Base-by-base conservation (phyloP, 2,888 invertebrate genomes). In the Plebejus melissa region DNA sequence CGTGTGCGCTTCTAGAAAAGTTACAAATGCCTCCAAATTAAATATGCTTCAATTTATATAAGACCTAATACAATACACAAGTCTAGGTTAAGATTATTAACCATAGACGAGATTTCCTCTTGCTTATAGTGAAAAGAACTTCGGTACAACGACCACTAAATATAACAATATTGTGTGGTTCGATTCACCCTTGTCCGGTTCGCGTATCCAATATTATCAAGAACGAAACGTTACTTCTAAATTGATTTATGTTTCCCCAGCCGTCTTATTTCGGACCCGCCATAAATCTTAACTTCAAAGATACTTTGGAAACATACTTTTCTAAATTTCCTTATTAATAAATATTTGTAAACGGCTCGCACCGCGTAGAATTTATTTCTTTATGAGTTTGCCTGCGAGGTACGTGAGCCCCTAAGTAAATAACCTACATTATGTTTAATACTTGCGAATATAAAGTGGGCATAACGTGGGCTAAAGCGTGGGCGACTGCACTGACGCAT, bases 231-330 rank as follows among this genome's bases (percentile, higher is more conserved):
- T 65, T 65, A 65, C 65, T 32, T 65, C 65, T 13, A 65, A 65
- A 65, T 65, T 65, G 65, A 65, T 65, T 65, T 65, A 36, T 36
- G 65, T 65, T 32, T 36, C 65, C 65, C 65, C 65, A 65, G 32
- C 65, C 65, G 65, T 65, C 32, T 65, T 36, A 65, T 65, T 65
- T 65, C 65, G 32, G 65, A 60, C 32, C 32, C 65, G 32, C 65
- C 65, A 65, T 65, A 65, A 65, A 65, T 65, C 65, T 36, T 13
- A 65, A 65, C 65, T 28, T 60, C 60, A 60, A 28, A 60, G 60
- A 60, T 60, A 60, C 28, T 36, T 65, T 32, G 1, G 32, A 65
- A 65, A 22, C 16, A 65, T 65, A 36, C 36, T 65, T 36, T 65
- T 65, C 13, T 36, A 2, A 65, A 65, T 36, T 65, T 65, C 6